Conservation (phyloP, 2,113 vertebrate species). For the Eretmochelys imbricata region DNA sequence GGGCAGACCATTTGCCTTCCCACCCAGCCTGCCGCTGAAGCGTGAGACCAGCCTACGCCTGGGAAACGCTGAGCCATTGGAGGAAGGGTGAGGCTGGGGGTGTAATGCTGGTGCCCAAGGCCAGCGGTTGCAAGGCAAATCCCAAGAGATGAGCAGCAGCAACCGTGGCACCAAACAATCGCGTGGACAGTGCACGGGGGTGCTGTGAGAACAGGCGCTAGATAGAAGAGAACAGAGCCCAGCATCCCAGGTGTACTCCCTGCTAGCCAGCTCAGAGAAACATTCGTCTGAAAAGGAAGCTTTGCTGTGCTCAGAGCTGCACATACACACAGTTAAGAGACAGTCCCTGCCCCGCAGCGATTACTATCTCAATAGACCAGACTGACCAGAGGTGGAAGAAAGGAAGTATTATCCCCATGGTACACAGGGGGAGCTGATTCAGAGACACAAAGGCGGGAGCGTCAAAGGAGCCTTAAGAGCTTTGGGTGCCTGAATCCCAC, state of each 20-base stretch:
- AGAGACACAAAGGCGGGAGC: not conserved
- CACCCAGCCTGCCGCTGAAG: rapidly evolving
- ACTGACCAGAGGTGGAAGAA: not conserved
- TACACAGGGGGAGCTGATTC: not conserved
- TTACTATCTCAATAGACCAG: not conserved
- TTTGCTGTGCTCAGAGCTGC: not conserved
- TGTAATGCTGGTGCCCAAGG: not conserved
- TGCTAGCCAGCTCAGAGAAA: not conserved
- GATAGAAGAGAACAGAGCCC: not conserved
- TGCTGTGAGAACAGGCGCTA: not conserved
- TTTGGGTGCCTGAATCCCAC: not conserved
- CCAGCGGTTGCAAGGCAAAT: not conserved
- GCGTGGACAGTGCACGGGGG: too few species aligned
- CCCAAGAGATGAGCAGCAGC: not conserved
- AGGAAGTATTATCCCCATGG: not conserved
- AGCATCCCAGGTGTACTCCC: too few species aligned
- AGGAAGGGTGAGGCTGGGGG: not conserved
- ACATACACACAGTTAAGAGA: not conserved
- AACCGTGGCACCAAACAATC: not conserved
- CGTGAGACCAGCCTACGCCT: too few species aligned
- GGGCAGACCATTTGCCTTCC: rapidly evolving
- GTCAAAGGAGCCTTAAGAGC: not conserved
- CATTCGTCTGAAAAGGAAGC: not conserved
- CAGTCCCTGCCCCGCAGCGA: not conserved
- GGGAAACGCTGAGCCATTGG: not conserved